Conservation (phyloP, 1,140 invertebrate genomes). For the Arion vulgaris region DNA sequence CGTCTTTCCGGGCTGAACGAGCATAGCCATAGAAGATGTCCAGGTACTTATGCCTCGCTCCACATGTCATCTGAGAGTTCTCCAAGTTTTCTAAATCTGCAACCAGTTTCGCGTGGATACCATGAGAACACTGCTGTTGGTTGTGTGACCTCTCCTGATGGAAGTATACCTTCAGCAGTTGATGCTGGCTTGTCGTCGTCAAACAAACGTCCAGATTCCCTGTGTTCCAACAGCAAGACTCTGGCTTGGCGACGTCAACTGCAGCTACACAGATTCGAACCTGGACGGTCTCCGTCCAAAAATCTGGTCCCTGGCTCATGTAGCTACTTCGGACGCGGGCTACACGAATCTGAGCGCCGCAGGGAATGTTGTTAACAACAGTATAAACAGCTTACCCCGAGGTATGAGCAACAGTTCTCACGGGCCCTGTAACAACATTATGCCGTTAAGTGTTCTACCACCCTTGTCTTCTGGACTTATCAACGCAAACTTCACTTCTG, state of each 20-base stretch:
- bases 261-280: conserved; percentile 46
- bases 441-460: background rate
- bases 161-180: background rate
- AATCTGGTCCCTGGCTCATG: conserved; percentile 97
- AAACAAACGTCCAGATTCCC: conserved; percentile 60
- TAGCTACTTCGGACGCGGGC: conserved; percentile 88
- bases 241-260: conserved; percentile 65
- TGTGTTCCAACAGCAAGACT: conserved; percentile 69
- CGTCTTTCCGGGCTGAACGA: background rate
- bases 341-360: conserved; percentile 10
- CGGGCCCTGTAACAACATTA: background rate
- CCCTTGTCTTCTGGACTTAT: background rate
- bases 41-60: conserved; percentile 6
- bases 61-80: conserved; percentile 26
- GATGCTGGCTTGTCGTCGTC: background rate
- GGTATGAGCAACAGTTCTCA: background rate
- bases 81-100: conserved; percentile 9
- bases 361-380: background rate
- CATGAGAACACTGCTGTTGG: background rate
- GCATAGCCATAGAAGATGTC: background rate
- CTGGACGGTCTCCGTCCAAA: conserved; percentile 84
- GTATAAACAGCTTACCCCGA: conserved; percentile 13
- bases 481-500: background rate
- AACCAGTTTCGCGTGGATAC: background rate
- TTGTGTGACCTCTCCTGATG: conserved; percentile 6